Conservation (phyloP, 2,113 vertebrate species). For the Cebidichthys violaceus region DNA sequence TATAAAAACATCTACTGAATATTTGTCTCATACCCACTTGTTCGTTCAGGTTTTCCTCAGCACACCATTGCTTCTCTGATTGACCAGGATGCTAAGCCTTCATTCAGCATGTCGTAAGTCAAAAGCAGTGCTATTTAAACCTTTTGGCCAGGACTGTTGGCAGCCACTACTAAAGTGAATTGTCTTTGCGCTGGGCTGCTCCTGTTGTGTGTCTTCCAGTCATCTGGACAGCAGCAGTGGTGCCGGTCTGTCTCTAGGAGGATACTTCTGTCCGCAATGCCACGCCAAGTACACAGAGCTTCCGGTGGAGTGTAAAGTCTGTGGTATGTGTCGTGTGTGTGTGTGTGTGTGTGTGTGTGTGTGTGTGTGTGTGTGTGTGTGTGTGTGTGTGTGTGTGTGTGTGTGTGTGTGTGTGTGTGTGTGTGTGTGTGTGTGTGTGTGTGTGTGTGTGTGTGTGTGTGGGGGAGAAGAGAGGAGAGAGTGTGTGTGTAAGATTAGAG, state of each 20-base stretch:
- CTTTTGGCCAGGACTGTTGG: not conserved
- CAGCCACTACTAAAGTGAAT: not conserved
- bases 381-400: too few species aligned
- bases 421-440: too few species aligned
- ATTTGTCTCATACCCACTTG: not conserved
- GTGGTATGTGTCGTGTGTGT: slow-evolving; percentile 84
- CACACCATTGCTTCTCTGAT: slow-evolving; percentile 87
- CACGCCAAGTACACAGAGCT: slow-evolving; percentile 95
- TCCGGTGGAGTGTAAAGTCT: slow-evolving; percentile 98
- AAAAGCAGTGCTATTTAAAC: not conserved
- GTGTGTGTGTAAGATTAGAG: not conserved
- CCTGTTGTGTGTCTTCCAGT: slow-evolving; percentile 71
- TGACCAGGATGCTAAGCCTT: slow-evolving; percentile 94
- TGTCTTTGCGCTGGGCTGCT: not conserved
- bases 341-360: too few species aligned
- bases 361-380: too few species aligned
- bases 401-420: too few species aligned
- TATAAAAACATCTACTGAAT: not conserved
- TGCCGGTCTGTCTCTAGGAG: slow-evolving; percentile 89
- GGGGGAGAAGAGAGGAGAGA: too few species aligned
- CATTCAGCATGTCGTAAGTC: slow-evolving; percentile 98
- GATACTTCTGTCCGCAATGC: slow-evolving; percentile 97
- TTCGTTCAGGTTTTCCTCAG: slow-evolving; percentile 93
- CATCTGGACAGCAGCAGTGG: slow-evolving; percentile 89
- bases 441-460: too few species aligned